A percentile compares a stretch with the other conserved stretches of the same genome.
These are phyloP conservation scores for Loxodonta africana DNA, from an alignment of 2,113 vertebrate species.

Conservation along the genomic window DNA sequence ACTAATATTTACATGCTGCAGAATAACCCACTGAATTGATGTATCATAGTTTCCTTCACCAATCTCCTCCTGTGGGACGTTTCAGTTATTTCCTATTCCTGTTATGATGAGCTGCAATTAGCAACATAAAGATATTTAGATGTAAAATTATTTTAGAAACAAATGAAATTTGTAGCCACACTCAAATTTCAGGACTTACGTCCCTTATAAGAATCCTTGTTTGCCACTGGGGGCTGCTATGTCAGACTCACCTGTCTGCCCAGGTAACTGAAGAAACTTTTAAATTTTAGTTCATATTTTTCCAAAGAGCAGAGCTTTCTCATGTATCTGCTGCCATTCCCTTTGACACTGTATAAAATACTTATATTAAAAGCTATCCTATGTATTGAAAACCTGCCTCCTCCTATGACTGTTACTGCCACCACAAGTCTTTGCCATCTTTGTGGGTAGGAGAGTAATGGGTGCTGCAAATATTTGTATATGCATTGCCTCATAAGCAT, in stretches of 20 bases:
- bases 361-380: background rate
- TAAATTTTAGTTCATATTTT: background rate
- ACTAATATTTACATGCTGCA: background rate
- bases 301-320: background rate
- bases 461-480: constrained; percentile 24
- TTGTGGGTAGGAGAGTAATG: background rate
- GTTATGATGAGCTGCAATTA: background rate
- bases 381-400: constrained; percentile 20
- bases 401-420: background rate
- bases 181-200: constrained; percentile 11
- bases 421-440: background rate
- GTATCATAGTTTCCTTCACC: background rate
- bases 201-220: background rate
- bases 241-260: background rate
- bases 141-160: constrained; percentile 12
- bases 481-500: background rate
- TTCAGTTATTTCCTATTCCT: background rate
- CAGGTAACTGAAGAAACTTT: background rate
- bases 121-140: constrained; percentile 43
- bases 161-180: constrained; percentile 11
- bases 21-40: background rate
- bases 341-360: background rate
- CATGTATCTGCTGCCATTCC: background rate
- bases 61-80: background rate
- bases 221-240: background rate